Evolutionary conservation across 2,113 vertebrate species (phyloP).

Genomic region (Gracilinanus agilis): DNA sequence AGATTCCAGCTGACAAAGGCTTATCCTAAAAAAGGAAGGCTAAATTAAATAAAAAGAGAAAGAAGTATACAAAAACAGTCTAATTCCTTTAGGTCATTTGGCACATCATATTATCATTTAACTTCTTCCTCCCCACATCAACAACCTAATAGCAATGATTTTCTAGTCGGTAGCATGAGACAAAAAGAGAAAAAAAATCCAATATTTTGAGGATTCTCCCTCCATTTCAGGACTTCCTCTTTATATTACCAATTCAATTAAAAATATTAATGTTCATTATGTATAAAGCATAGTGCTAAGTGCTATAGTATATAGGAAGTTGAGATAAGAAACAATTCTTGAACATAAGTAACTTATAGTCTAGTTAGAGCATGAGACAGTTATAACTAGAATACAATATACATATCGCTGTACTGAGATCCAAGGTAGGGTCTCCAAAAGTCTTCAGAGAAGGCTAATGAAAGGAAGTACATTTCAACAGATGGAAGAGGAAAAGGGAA

Average conservation of each 20-base stretch:
- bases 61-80: conserved; percentile 37
- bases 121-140: neutral
- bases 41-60: conserved; percentile 55
- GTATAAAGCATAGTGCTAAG: neutral
- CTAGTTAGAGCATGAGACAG: neutral
- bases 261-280: conserved; percentile 28
- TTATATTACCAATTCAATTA: conserved; percentile 65
- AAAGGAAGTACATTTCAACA: neutral
- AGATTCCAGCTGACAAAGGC: conserved; percentile 53
- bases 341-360: neutral
- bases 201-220: conserved; percentile 51
- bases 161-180: conserved; percentile 58
- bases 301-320: neutral
- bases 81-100: conserved; percentile 33
- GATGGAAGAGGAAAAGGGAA: neutral
- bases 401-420: neutral
- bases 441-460: neutral
- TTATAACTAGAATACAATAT: neutral
- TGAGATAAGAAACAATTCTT: neutral
- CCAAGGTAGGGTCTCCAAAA: neutral
- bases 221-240: conserved; percentile 62
- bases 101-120: conserved; percentile 57
- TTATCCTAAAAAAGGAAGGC: conserved; percentile 42
- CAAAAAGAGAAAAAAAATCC: conserved; percentile 52
- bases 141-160: conserved; percentile 53